A percentile compares a stretch with the other conserved stretches of the same genome.
Conservation (phyloP, 2,113 vertebrate species). For the Ptilonorhynchus violaceus region DNA sequence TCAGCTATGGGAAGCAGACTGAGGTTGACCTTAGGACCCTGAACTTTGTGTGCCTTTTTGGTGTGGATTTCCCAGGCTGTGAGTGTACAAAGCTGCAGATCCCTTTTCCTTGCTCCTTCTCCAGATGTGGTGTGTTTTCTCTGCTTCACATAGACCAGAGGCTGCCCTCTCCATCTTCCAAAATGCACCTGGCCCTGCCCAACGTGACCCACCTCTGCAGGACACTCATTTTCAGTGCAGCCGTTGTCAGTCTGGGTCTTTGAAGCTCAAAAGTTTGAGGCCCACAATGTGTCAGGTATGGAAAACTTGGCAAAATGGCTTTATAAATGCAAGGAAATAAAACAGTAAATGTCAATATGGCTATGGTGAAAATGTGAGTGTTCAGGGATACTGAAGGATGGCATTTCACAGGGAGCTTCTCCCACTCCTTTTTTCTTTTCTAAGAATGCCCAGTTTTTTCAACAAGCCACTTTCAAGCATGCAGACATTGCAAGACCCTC, state of each 20-base stretch:
- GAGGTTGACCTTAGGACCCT: background rate
- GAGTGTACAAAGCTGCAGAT: background rate
- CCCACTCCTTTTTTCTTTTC: background rate
- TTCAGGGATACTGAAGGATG: background rate
- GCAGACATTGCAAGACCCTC: background rate
- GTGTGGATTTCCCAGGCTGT: background rate
- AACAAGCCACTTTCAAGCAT: constrained; percentile 13
- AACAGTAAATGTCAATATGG: constrained; percentile 4
- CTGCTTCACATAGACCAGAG: background rate
- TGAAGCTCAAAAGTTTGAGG: background rate
- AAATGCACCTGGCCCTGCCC: background rate
- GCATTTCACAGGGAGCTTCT: constrained; percentile 32
- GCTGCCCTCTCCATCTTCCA: background rate
- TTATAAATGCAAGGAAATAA: constrained; percentile 9
- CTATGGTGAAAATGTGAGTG: background rate
- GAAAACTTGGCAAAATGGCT: constrained; percentile 25
- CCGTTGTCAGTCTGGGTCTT: background rate
- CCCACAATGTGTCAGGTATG: background rate
- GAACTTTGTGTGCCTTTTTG: background rate
- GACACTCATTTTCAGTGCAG: background rate
- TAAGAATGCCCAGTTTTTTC: background rate
- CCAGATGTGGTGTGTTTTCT: background rate
- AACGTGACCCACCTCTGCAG: background rate
- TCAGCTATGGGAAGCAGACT: background rate
- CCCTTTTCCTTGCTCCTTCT: background rate